Percentiles rank a stretch among this genome's conserved stretches.
Conservation (phyloP, 2,888 invertebrate genomes). For the Heteropelma amictum region DNA sequence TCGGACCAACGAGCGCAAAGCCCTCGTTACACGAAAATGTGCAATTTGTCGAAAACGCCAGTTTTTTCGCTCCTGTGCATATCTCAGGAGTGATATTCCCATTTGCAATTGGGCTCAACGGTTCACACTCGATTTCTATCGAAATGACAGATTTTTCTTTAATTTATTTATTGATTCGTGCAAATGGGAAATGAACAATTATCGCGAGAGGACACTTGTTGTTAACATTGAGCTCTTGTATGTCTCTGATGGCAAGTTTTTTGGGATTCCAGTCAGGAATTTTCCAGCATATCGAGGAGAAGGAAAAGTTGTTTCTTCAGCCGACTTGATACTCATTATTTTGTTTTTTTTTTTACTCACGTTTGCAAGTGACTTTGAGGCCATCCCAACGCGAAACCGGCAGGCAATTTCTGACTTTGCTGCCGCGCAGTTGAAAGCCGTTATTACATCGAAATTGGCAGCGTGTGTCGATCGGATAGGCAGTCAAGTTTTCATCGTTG, state of each 20-base stretch:
- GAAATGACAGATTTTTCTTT: neutral
- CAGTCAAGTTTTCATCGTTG: constrained; percentile 61
- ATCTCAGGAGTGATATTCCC: constrained; percentile 80
- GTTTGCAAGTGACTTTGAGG: constrained; percentile 83
- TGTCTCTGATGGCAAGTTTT: too few species aligned
- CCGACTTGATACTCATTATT: neutral
- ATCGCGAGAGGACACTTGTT: too few species aligned
- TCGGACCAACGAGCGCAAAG: constrained; percentile 81
- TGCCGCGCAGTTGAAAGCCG: constrained; percentile 83
- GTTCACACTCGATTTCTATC: constrained; percentile 78
- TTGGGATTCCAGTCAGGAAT: too few species aligned
- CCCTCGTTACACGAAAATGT: constrained; percentile 81
- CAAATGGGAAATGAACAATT: neutral
- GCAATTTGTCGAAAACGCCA: constrained; percentile 81
- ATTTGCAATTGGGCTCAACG: constrained; percentile 79
- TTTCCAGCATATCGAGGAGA: too few species aligned
- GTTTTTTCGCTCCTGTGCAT: constrained; percentile 80
- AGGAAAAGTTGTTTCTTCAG: neutral
- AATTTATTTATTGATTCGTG: neutral
- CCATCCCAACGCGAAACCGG: constrained; percentile 86
- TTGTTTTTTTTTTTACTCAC: constrained; percentile 73
- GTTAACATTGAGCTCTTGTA: too few species aligned
- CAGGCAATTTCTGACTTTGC: constrained; percentile 82
- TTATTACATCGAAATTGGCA: constrained; percentile 83
- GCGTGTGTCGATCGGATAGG: constrained; percentile 81